Conservation (phyloP, 2,113 vertebrate species). For the Austrofundulus limnaeus region DNA sequence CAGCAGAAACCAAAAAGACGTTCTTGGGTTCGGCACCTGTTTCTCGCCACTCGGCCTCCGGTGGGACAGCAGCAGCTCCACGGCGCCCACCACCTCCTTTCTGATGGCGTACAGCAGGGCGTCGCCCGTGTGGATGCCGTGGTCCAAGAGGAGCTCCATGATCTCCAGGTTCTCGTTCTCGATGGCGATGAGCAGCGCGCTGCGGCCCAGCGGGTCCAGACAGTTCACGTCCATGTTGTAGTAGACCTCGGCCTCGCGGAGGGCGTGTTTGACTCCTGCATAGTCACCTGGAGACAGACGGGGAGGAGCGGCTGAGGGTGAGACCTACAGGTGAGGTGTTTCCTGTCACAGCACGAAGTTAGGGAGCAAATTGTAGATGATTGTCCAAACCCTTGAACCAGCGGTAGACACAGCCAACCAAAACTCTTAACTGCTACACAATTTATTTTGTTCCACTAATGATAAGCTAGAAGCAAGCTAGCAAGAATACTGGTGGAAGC, state of each 20-base stretch:
- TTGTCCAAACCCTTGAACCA: too few species aligned
- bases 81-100: slow-evolving; percentile 97
- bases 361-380: too few species aligned
- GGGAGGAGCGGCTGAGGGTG: background rate
- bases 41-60: slow-evolving; percentile 90
- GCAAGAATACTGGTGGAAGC: too few species aligned
- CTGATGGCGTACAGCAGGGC: slow-evolving; percentile 95
- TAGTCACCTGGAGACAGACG: slow-evolving; percentile 82
- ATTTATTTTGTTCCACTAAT: too few species aligned
- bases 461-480: too few species aligned
- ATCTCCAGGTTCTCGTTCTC: slow-evolving; percentile 99
- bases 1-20: background rate
- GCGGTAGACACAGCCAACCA: too few species aligned
- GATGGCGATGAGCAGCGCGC: slow-evolving; percentile 96
- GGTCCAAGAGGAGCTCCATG: slow-evolving; percentile 93
- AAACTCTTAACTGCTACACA: too few species aligned
- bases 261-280: slow-evolving; percentile 90
- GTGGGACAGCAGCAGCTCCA: slow-evolving; percentile 94
- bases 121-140: slow-evolving; percentile 91
- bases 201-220: slow-evolving; percentile 95
- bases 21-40: slow-evolving; percentile 65
- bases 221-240: slow-evolving; percentile 99
- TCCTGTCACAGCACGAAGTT: too few species aligned
- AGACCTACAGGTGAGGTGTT: background rate
- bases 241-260: slow-evolving; percentile 95